Evolutionary conservation across 2,888 invertebrate genomes (phyloP), one percentile per base, ranked within the genome.

Genomic region (Ceramica pisi): DNA sequence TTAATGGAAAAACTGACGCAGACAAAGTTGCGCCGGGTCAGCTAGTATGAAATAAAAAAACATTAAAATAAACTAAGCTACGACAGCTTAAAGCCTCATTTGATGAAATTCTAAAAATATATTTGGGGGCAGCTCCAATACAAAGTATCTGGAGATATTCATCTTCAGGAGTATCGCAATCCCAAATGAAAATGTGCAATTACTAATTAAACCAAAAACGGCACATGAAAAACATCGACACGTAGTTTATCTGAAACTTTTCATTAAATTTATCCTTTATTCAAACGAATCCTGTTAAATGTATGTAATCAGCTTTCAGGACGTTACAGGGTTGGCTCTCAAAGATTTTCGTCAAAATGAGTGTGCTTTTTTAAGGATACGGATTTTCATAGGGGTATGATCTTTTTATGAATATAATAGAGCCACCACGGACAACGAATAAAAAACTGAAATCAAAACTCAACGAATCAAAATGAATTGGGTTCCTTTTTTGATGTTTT

Each of bases 241-340:
- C 63, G 67, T 74, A 79, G 82, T 82, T 75, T 67, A 78, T 73
- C 16, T 68, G 46, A 35, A 78, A 83, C 72, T 81, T 84, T 80
- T 74, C 75, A 84, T 82, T 79, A 75, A 82, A 73, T 81, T 74
- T 80, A 84, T 80, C 77, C 76, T 81, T 74, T 81, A 80, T 77
- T 78, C 83, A 78, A 78, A 84, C 68, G 75, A 80, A 81, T 78
- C 76, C 70, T 59, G 80, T 44, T 80, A 71, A 70, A 72, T 66
- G 73, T 81, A 73, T 72, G 75, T 85, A 80, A 82, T 85, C 72
- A 83, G 80, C 71, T 75, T 70, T 21, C 55, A 63, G 23, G 41
- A 61, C 38, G 9, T 23, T 10, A 10, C 35, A 81, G 68, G 79
- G 79, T 38, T 81, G 53, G 53, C 19, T 26, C 46, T 10, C 19